These are phyloP conservation scores for Byasa hedistus DNA, from an alignment of 2,888 invertebrate genomes.

Conservation along the genomic window DNA sequence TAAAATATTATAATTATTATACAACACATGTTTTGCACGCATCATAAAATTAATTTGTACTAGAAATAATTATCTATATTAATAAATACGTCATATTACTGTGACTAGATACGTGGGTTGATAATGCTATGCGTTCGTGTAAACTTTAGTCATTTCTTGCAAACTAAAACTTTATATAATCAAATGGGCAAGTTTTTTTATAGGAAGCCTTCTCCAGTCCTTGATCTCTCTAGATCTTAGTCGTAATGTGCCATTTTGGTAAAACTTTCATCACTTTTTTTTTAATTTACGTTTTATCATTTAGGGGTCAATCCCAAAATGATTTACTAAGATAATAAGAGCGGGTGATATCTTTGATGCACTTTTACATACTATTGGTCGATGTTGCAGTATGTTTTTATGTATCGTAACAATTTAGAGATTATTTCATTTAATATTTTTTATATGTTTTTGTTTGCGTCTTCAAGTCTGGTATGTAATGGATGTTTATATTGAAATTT, in stretches of 20 bases:
- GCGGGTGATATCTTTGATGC: neutral
- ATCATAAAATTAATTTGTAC: constrained; percentile 18
- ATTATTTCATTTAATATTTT: neutral
- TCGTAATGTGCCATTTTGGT: neutral
- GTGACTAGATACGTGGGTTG: neutral
- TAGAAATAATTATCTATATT: constrained; percentile 2
- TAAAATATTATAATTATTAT: too few species aligned
- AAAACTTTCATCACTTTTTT: neutral
- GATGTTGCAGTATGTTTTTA: neutral
- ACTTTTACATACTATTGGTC: neutral
- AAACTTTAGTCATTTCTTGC: neutral
- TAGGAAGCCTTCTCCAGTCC: neutral
- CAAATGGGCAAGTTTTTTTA: neutral
- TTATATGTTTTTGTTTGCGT: neutral
- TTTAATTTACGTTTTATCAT: too few species aligned
- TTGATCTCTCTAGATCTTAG: neutral
- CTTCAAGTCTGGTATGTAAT: neutral
- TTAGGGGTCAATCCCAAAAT: too few species aligned
- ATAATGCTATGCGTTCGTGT: neutral
- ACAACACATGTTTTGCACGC: too few species aligned
- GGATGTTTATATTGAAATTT: neutral
- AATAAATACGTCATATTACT: neutral
- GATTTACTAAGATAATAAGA: too few species aligned
- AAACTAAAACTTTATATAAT: neutral
- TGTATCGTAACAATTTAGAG: neutral